Conservation (phyloP, 2,113 vertebrate genomes). For the Trematomus loennbergii region DNA sequence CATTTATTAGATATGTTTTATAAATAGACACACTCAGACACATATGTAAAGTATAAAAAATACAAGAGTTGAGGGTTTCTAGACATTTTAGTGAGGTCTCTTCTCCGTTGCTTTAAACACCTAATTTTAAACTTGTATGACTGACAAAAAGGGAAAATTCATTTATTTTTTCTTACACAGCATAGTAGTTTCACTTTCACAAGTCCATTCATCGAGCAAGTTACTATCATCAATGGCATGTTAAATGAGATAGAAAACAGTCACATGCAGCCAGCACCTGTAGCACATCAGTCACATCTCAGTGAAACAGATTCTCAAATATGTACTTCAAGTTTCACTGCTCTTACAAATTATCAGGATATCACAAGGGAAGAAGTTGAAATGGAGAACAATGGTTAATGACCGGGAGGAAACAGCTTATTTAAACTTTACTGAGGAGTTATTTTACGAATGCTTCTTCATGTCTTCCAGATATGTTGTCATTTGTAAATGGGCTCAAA, state of each 20-base stretch:
- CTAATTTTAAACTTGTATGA: slow-evolving; percentile 61
- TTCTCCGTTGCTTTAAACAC: slow-evolving; percentile 65
- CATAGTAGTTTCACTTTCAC: slow-evolving; percentile 82
- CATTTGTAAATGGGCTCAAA: slow-evolving; percentile 9
- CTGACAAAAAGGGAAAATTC: slow-evolving; percentile 70
- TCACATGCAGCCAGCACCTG: slow-evolving; percentile 80
- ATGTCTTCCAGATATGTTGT: slow-evolving; percentile 1
- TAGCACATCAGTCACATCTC: slow-evolving; percentile 56
- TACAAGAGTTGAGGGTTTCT: slow-evolving; percentile 75
- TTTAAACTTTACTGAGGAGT: slow-evolving; percentile 25
- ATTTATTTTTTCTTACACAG: slow-evolving; percentile 61
- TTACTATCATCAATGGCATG: slow-evolving; percentile 73
- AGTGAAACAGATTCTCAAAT: slow-evolving; percentile 56
- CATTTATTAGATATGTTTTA: slow-evolving; percentile 83
- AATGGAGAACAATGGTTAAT: slow-evolving; percentile 33
- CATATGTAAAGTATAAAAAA: slow-evolving; percentile 80
- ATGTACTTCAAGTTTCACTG: slow-evolving; percentile 78
- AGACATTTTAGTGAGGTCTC: slow-evolving; percentile 75
- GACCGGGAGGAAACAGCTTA: slow-evolving; percentile 15
- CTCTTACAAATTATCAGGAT: slow-evolving; percentile 42
- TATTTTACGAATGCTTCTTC: not conserved
- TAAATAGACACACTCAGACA: slow-evolving; percentile 82
- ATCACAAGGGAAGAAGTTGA: slow-evolving; percentile 27
- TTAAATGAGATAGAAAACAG: slow-evolving; percentile 74
- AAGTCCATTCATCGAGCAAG: slow-evolving; percentile 77